Base-by-base conservation (phyloP, 2,888 invertebrate genomes). In the Drosophila yooni region DNA sequence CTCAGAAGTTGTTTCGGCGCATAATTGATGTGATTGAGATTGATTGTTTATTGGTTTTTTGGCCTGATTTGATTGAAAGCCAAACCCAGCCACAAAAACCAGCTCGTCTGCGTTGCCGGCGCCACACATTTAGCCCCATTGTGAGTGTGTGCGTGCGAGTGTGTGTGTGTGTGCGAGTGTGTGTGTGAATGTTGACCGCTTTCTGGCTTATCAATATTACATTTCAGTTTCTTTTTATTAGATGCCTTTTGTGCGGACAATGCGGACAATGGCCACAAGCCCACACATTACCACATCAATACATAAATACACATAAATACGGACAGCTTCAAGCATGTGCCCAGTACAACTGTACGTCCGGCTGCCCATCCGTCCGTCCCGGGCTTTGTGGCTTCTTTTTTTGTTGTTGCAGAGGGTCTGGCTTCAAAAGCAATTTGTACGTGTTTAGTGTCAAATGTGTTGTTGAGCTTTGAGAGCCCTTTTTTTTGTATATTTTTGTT, bases 21-120 rank as follows among this genome's bases (percentile, higher is more conserved):
- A 89, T 89, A 84, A 85, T 85, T 88, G 85, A 90, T 90, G 85
- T 90, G 90, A 90, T 85, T 90, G 89, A 85, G 90, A 82, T 85
- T 85, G 85, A 85, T 85, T 90, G 83, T 86, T 88, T 85, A 82
- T 89, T 51, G 27, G 27, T 82, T 87, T 79, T 73, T 64, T 70
- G 70, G 71, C 54, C 51, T 46, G 80, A 58, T 72, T 79, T 74
- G 69, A 81, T 77, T 74, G 71, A 83, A 76, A 71, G 69, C 76
- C 69, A 62, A 70, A 57, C 63, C 73, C 70, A 58, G 54, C 70
- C 25, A 53, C 48, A 38, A 59, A 46, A n/a, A n/a, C 13, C 18
- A 73, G 53, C 18, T 50, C 57, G 63, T 59, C 61, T 68, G 46
- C 50, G 29, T 18, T 21, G n/a, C 21, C 57, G 89, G 89, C 90